Conservation (phyloP, 92 coral and sea anemone species). For the Parazoanthus darwini region DNA sequence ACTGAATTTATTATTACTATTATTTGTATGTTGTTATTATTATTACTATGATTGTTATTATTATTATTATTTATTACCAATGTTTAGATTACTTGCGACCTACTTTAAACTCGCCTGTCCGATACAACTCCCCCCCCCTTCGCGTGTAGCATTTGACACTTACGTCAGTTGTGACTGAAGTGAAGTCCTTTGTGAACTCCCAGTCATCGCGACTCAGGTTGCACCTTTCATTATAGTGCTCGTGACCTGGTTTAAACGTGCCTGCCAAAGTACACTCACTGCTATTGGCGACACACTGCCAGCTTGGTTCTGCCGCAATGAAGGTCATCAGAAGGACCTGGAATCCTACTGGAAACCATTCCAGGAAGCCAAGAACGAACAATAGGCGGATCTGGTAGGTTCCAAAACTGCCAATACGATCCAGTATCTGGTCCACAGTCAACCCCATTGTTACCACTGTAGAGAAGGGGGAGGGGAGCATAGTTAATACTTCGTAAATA, state of each 20-base stretch:
- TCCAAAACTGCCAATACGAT: conserved; percentile 48
- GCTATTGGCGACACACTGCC: conserved; percentile 56
- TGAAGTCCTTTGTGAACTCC: conserved; percentile 50
- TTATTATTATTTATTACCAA: too few species aligned
- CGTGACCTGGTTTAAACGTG: conserved; percentile 7
- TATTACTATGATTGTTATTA: too few species aligned
- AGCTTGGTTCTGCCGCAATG: conserved; percentile 55
- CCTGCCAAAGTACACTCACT: conserved; percentile 45
- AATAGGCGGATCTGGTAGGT: conserved; percentile 48
- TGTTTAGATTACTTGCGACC: too few species aligned
- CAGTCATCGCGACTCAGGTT: conserved; percentile 47
- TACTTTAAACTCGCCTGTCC: neutral
- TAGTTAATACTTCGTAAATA: too few species aligned
- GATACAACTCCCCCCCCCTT: neutral
- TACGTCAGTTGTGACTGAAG: conserved; percentile 53
- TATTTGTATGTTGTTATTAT: too few species aligned
- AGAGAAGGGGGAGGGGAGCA: too few species aligned
- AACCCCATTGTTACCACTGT: conserved; percentile 11
- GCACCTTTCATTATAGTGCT: conserved; percentile 46
- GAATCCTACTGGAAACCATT: conserved; percentile 42
- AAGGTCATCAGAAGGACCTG: conserved; percentile 53
- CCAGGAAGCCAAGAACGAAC: conserved; percentile 42
- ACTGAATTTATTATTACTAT: too few species aligned
- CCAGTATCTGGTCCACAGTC: conserved; percentile 45
- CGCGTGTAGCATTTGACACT: neutral